Conservation (phyloP, 2,113 vertebrate species). For the Coreoperca whiteheadi region DNA sequence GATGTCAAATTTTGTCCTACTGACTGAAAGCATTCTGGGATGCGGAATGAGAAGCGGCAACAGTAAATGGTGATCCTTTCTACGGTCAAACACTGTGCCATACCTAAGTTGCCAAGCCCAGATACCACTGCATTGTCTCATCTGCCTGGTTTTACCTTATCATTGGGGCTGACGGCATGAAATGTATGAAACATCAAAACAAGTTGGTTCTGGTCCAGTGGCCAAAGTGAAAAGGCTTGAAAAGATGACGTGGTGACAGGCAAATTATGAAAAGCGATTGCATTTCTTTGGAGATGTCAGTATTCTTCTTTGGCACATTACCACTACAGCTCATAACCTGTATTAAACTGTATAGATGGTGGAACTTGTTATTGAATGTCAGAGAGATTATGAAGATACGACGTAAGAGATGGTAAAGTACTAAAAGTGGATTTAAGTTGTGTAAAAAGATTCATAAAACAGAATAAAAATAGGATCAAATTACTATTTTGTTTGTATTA, state of each 20-base stretch:
- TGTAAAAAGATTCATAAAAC: slow-evolving; percentile 84
- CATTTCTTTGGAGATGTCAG: slow-evolving; percentile 98
- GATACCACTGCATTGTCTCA: slow-evolving; percentile 70
- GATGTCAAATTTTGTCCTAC: slow-evolving; percentile 79
- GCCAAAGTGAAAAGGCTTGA: slow-evolving; percentile 67
- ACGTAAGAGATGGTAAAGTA: slow-evolving; percentile 78
- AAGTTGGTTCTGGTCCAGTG: slow-evolving; percentile 65
- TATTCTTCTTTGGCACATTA: slow-evolving; percentile 95
- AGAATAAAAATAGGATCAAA: slow-evolving; percentile 92
- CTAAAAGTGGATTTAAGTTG: slow-evolving; percentile 84
- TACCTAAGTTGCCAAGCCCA: slow-evolving; percentile 79
- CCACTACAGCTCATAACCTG: slow-evolving; percentile 98
- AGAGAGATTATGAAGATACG: slow-evolving; percentile 85
- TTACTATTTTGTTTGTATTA: slow-evolving; percentile 99
- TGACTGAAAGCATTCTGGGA: slow-evolving; percentile 80
- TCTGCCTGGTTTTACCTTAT: slow-evolving; percentile 49
- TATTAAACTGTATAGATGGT: slow-evolving; percentile 99
- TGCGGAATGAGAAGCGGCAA: slow-evolving; percentile 71
- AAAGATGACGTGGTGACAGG: slow-evolving; percentile 66
- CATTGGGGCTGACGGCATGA: slow-evolving; percentile 46
- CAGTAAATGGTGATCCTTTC: slow-evolving; percentile 65
- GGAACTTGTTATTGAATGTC: slow-evolving; percentile 96
- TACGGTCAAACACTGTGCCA: slow-evolving; percentile 85
- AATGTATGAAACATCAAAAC: slow-evolving; percentile 51
- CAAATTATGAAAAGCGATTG: slow-evolving; percentile 76